Base-by-base conservation (phyloP, 2,888 invertebrate species). In the Anthophora plumipes region DNA sequence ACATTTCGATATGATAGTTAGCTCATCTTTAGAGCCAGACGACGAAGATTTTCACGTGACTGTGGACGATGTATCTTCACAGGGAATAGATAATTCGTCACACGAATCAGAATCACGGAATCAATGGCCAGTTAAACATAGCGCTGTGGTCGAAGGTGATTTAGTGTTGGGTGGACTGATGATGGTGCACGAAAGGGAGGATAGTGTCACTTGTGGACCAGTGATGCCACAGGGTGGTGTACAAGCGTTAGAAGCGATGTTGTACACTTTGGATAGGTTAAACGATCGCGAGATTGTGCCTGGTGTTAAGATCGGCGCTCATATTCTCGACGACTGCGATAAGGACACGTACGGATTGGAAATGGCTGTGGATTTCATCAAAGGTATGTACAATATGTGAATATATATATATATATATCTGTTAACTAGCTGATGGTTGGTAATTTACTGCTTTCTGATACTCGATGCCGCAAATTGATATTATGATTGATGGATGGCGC, bases 341-440 rank as follows among this genome's bases (percentile, higher is more conserved):
- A 97, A 97, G 94, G 98, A 98, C 93, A 98, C 98, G 8, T 97
- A 98, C 91, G 98, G 98, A 0, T 94, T 98, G 68, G 98, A 98
- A 93, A 98, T 98, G 96, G 97, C 98, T 1, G 97, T 98, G 59
- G 98, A 98, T 93, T 98, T 98, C 92, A 98, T 98, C 86, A 97
- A 98, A 95, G 98, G 98, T 98, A 94, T 94, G 95, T 85, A 22
- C 22, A n/a, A n/a, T n/a, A n/a, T n/a, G n/a, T n/a, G n/a, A n/a
- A n/a, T n/a, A n/a, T n/a, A n/a, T n/a, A n/a, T n/a, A 17, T 39
- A 6, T 9, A 46, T 39, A 22, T 20, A 6, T 66, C 31, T 3
- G 20, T 20, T 69, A 11, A 0, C 7, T 17, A 17, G 14, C 0
- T 20, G 55, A 67, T 12, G 25, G 12, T 20, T 70, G 61, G 9